These are phyloP conservation scores for Cebus imitator DNA, from an alignment of 2,113 vertebrate genomes.

Conservation along the genomic window DNA sequence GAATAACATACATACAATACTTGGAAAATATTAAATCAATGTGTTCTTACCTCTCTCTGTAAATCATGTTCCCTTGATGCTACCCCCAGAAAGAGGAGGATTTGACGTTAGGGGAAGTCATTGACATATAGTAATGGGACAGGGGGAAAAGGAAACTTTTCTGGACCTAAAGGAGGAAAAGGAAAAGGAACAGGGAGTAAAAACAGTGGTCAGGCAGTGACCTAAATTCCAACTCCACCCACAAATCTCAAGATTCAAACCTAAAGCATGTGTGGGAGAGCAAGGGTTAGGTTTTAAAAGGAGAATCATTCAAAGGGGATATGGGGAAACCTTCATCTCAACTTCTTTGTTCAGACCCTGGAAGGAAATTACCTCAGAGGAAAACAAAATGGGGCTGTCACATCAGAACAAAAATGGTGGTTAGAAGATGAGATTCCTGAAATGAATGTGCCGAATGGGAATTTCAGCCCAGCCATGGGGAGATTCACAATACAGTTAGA, in stretches of 20 bases:
- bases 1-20: neutral
- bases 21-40: slow-evolving; percentile 32
- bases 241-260: neutral
- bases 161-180: neutral
- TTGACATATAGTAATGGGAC: neutral
- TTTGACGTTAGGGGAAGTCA: neutral
- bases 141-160: neutral
- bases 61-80: neutral
- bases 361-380: neutral
- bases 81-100: neutral
- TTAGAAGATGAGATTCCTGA: neutral
- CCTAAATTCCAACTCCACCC: neutral
- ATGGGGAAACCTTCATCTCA: neutral
- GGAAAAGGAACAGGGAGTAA: neutral
- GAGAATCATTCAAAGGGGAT: neutral
- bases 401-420: neutral
- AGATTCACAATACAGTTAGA: neutral
- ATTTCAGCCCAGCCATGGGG: neutral
- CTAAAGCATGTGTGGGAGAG: neutral
- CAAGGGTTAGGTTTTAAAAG: neutral
- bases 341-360: neutral
- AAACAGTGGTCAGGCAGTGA: neutral
- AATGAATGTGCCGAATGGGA: neutral
- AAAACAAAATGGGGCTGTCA: neutral
- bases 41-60: slow-evolving; percentile 32